Conservation (phyloP, 2,888 invertebrate species). For the Polylopha cassiicola region DNA sequence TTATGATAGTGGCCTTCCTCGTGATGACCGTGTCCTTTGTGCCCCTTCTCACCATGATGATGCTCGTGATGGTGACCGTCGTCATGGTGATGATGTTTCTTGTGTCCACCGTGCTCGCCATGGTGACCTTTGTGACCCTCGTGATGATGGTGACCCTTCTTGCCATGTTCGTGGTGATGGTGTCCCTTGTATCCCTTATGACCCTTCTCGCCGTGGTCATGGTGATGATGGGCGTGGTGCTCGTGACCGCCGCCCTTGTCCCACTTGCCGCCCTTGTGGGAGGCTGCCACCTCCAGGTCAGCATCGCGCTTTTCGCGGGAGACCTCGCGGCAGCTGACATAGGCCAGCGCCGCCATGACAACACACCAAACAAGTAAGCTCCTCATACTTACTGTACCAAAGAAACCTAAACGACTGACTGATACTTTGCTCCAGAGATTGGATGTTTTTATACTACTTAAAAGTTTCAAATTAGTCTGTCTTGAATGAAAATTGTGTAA, state of each 20-base stretch:
- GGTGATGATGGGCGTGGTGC: conserved; percentile 79
- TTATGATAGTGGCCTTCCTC: conserved; percentile 85
- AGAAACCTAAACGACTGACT: conserved; percentile 52
- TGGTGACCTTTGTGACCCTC: conserved; percentile 80
- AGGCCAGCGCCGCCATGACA: conserved; percentile 70
- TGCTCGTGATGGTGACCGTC: conserved; percentile 81
- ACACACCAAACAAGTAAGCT: conserved; percentile 58
- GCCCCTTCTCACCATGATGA: conserved; percentile 81
- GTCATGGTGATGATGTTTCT: conserved; percentile 81
- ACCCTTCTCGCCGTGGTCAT: conserved; percentile 82
- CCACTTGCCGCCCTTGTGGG: conserved; percentile 64
- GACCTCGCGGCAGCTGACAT: conserved; percentile 73
- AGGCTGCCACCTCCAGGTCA: conserved; percentile 76
- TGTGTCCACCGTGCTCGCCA: conserved; percentile 80
- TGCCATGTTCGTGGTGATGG: conserved; percentile 80
- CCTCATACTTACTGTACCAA: conserved; percentile 59
- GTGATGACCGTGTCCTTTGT: conserved; percentile 76
- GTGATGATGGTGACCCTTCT: conserved; percentile 86
- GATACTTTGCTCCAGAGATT: conserved; percentile 44
- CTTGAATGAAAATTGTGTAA: conserved; percentile 70
- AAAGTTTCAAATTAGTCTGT: conserved; percentile 49
- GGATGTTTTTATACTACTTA: conserved; percentile 69
- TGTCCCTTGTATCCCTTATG: conserved; percentile 84
- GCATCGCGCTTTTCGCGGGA: conserved; percentile 64
- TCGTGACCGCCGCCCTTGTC: conserved; percentile 81